Percentiles rank a stretch among this genome's conserved stretches.
These are phyloP conservation scores for Nephrotoma appendiculata DNA, from an alignment of 2,888 invertebrate genomes.

Conservation along the genomic window DNA sequence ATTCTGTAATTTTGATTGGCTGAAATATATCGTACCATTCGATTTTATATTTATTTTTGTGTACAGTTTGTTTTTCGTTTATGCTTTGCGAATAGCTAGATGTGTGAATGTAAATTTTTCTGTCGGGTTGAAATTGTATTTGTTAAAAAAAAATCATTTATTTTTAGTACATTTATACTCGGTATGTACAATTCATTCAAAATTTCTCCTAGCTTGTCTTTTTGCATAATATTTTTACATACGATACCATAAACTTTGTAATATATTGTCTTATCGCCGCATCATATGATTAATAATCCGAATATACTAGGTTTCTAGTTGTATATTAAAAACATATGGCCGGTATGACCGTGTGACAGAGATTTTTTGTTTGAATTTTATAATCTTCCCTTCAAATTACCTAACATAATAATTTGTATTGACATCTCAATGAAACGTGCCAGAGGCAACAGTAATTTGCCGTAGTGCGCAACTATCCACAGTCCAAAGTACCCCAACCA, in stretches of 20 bases:
- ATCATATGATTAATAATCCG: too few relatives aligned
- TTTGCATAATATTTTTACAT: background rate
- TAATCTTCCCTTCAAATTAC: too few relatives aligned
- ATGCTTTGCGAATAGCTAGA: background rate
- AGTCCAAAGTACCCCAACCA: background rate
- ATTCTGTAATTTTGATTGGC: background rate
- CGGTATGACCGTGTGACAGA: too few relatives aligned
- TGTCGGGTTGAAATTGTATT: background rate
- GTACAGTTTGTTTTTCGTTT: background rate
- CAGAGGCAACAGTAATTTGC: background rate
- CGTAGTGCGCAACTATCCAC: background rate
- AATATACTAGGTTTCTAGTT: too few relatives aligned
- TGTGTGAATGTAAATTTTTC: background rate
- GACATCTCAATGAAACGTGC: background rate
- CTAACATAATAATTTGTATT: too few relatives aligned
- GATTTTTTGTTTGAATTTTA: too few relatives aligned
- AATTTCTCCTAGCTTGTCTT: background rate
- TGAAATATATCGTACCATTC: conserved; percentile 2
- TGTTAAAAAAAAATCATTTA: background rate
- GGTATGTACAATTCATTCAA: background rate
- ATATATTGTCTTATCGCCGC: too few relatives aligned
- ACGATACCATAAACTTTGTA: too few relatives aligned
- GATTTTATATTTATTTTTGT: conserved; percentile 3
- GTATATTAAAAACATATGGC: too few relatives aligned
- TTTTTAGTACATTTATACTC: background rate